Base-by-base conservation (phyloP, 2,888 invertebrate genomes). In the Patella caerulea region DNA sequence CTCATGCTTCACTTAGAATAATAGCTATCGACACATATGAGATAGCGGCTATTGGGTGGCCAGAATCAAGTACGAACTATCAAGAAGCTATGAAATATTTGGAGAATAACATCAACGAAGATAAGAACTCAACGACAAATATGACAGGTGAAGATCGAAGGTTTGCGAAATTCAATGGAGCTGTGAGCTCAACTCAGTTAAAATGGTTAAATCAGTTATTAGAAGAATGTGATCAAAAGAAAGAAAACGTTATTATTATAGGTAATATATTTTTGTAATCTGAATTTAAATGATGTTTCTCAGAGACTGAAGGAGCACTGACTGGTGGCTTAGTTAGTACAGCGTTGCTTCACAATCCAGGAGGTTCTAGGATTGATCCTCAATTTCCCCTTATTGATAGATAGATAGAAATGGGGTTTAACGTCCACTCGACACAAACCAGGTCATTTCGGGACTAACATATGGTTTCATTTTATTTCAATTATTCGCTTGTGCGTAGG, bases 101-200 rank as follows among this genome's bases (percentile, higher is more conserved):
- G 53, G 70, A 82, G 29, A 82, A 84, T 17, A 92, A 92, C 79
- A 78, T 83, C 14, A 91, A 91, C 80, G 77, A 84, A 71, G 87
- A 91, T 77, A 83, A 84, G 71, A 91, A 91, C 77, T 83, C 86
- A 15, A 82, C 86, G 11, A 78, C 78, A 14, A 88, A 88, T 52
- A 80, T 92, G 54, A 70, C 81, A n/a, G 90, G 87, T 2, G 56
- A 79, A 3, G 80, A 86, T 24, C 81, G 78, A 71, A 83, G 91
- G 34, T 91, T 91, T 84, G 88, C 89, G 4, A 85, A 86, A 72
- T 91, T 86, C 78, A 92, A 92, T 86, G 92, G 92, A 24, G 92
- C 86, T n/a, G 59, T 91, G 3, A 86, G 89, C 59, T 75, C 82
- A n/a, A 75, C 84, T 52, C 92, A 92, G 82, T 73, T 92, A 9